Evolutionary conservation across 1,140 invertebrate species (phyloP).

Genomic region (Leptopilina clavipes): DNA sequence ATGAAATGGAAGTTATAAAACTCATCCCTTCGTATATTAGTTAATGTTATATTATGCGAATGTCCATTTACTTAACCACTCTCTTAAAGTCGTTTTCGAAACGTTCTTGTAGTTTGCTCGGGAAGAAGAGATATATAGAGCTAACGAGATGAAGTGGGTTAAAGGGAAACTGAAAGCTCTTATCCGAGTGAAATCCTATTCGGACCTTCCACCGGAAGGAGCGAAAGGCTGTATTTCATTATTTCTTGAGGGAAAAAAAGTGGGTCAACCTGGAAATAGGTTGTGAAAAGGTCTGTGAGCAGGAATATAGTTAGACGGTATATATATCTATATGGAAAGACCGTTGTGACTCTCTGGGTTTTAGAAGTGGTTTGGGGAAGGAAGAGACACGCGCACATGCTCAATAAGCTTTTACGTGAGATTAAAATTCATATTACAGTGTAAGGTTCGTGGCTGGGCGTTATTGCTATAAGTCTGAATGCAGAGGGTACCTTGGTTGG

Average conservation of each 20-base stretch:
- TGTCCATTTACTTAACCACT: conserved; percentile 23
- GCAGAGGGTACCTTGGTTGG: background rate
- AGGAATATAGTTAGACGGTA: background rate
- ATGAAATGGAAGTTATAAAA: conserved; percentile 6
- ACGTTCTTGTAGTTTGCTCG: background rate
- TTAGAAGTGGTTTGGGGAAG: background rate
- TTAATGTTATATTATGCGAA: conserved; percentile 15
- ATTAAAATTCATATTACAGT: conserved; percentile 30
- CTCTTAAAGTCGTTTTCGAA: background rate
- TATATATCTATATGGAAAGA: background rate
- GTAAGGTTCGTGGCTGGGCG: conserved; percentile 12
- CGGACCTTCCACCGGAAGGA: conserved; percentile 1
- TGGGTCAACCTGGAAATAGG: conserved; percentile 18
- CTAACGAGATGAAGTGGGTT: conserved; percentile 12
- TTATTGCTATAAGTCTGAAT: conserved; percentile 9
- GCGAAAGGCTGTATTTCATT: conserved; percentile 16
- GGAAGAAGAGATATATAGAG: background rate
- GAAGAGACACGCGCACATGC: conserved; percentile 17
- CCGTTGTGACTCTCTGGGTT: background rate
- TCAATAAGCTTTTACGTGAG: conserved; percentile 31
- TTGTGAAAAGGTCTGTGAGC: conserved; percentile 2
- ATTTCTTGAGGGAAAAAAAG: conserved; percentile 10
- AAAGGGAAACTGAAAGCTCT: conserved; percentile 3
- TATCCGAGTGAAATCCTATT: conserved; percentile 18
- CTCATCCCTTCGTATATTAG: background rate